phyloP scores from a whole-genome alignment of 2,797 vertebrate species.

The Sebastes flavidus region DNA sequence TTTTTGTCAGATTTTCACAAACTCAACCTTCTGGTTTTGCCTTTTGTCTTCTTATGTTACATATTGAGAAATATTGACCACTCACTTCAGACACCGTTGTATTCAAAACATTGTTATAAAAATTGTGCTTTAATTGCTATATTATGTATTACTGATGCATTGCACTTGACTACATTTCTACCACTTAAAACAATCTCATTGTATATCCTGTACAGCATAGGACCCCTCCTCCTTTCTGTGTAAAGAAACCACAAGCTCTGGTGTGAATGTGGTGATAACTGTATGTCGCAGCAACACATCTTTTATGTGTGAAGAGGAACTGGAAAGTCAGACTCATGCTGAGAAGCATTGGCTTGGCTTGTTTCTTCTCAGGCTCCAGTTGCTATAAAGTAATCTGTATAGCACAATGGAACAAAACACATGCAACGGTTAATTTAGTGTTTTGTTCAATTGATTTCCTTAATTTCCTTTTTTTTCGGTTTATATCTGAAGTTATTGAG shows the following conservation, averaged over 20 bases:
- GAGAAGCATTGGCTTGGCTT: fast-evolving
- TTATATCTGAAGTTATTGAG: background rate
- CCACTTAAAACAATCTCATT: too few relatives aligned
- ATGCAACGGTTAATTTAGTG: background rate
- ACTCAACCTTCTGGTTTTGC: background rate
- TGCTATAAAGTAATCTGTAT: background rate
- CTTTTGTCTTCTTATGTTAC: too few relatives aligned
- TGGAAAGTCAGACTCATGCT: background rate
- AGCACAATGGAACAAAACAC: background rate
- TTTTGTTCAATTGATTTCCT: background rate
- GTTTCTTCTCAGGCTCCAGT: background rate
- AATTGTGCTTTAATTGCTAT: too few relatives aligned
- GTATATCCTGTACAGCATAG: too few relatives aligned
- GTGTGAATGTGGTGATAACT: background rate
- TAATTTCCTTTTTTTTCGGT: background rate
- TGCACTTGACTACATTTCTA: too few relatives aligned
- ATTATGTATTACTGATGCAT: too few relatives aligned
- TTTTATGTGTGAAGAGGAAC: background rate
- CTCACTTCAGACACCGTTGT: background rate
- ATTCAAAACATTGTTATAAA: too few relatives aligned
- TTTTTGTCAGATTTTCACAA: background rate
- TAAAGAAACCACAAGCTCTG: background rate
- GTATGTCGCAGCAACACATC: background rate
- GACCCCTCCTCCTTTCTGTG: background rate
- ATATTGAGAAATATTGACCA: too few relatives aligned